Base-by-base conservation (phyloP, 2,888 invertebrate genomes). In the Latrodectus hesperus region DNA sequence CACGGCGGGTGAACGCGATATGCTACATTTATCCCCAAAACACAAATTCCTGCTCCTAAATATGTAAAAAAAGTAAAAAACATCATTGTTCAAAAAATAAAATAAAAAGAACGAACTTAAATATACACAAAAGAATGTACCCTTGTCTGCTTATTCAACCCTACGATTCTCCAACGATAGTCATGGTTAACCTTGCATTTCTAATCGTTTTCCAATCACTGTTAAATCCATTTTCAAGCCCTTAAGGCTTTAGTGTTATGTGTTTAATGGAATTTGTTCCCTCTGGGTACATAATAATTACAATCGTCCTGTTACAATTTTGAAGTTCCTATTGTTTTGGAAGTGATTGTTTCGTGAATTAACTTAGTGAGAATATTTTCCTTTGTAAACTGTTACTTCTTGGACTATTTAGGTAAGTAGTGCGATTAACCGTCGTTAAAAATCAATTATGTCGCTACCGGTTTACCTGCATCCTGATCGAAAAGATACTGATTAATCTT, bases 101-200 rank as follows among this genome's bases (percentile, higher is more conserved):
- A 52, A 60, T 26, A 10, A 60, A 65, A 81, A 14, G 52, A 26
- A 73, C 51, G 70, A 70, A 75, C 77, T 11, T 22, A 52, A 52
- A 53, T 17, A 11, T 53, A 38, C 52, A 14, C 22, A 12, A 5
- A 22, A 55, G 55, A 55, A 73, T 65, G 17, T 22, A 81, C 86
- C 86, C 86, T 81, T 82, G 73, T 77, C 76, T 77, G 81, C 51
- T 65, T 77, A 87, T 38, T 87, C 77, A 67, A 77, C 75, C 81
- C 16, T 74, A 73, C 22, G 75, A 14, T 10, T 53, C 17, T 71
- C 70, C 49, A 49, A 51, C 22, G 75, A 55, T 64, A 77, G 86
- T 80, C 86, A 77, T 86, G 81, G 76, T 73, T 87, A 87, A 77
- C 86, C 81, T 87, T 82, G 86, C 86, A 87, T 87, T 87, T 22